Evolutionary conservation across 2,797 vertebrate genomes (phyloP), one percentile per base, ranked within the genome.

Genomic region (Dicrostonyx torquatus): DNA sequence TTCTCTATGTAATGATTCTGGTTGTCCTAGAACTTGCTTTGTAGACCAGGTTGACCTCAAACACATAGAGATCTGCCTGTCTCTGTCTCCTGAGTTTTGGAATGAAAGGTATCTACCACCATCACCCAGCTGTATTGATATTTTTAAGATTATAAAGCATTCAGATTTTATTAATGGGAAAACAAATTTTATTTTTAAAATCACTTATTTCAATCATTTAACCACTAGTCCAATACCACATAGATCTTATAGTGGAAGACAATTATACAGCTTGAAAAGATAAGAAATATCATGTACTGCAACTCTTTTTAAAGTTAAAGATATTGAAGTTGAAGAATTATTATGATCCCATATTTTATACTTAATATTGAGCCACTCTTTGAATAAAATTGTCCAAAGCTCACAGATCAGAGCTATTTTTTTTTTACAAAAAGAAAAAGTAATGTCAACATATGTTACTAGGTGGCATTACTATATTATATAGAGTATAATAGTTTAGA

Each of bases 281-380:
- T 85, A 40, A 48, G 60, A 80, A 89, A 22, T 89, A 79, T 40
- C 22, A 64, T 79, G 10, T 66, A 22, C 20, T 85, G 14, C 1
- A 75, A 78, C 40, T 95, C 31, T 75, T 95, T 89, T 80, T 72
- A 91, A 83, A 58, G 34, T 92, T 70, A 64, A 94, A 66, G 37
- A 64, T 20, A 53, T 48, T 82, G 55, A 94, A 87, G 1, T 31
- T 66, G 13, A 93, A 78, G 62, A 90, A 53, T 66, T 43, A 70
- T 75, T n/a, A 73, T 85, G 90, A 9, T 7, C 3, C 13, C 6
- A 66, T 26, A 95, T 94, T 87, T 80, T 40, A 83, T 8, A 85
- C 12, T 89, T 86, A 70, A 58, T 75, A 77, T 80, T 79, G 75
- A 80, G 11, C 2, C 43, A n/a, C 11, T 68, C 26, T 15, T 77